Evolutionary conservation across 2,113 vertebrate genomes (phyloP).

Genomic region (Rafetus swinhoei): DNA sequence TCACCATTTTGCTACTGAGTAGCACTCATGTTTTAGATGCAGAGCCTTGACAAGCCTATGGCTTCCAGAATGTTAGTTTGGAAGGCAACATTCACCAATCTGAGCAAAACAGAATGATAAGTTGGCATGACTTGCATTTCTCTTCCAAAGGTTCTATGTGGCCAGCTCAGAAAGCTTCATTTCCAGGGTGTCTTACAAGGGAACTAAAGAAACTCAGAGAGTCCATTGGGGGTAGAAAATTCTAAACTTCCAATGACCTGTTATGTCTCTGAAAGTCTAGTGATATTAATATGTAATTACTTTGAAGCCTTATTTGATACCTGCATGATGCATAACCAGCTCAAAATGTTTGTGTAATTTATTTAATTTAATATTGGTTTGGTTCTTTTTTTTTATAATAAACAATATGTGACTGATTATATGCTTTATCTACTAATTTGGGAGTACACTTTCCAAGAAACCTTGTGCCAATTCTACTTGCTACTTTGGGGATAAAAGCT

Average conservation of each 20-base stretch:
- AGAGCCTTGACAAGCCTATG: background rate
- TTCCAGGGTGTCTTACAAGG: background rate
- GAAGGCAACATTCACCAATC: background rate
- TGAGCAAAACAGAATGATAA: background rate
- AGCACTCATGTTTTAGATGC: background rate
- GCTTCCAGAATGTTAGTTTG: background rate
- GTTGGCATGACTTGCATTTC: background rate
- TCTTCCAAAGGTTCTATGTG: fast-evolving
- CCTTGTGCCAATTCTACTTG: background rate
- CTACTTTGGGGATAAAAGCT: background rate
- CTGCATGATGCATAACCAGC: constrained; percentile 33
- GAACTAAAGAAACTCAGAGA: background rate
- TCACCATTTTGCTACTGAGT: background rate
- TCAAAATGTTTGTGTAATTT: constrained; percentile 77
- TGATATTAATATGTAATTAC: background rate
- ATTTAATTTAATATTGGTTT: constrained; percentile 80
- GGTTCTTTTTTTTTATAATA: constrained; percentile 76
- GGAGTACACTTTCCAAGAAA: background rate
- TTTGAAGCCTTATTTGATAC: constrained; percentile 12
- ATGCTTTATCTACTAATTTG: background rate
- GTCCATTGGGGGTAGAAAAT: background rate
- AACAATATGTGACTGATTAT: constrained; percentile 58
- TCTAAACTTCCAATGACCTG: background rate
- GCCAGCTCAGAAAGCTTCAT: background rate
- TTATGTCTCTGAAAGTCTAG: background rate